A percentile compares a stretch with the other conserved stretches of the same genome.
These are phyloP conservation scores for Macroglossus sobrinus DNA, from an alignment of 2,113 vertebrate genomes.

Conservation along the genomic window DNA sequence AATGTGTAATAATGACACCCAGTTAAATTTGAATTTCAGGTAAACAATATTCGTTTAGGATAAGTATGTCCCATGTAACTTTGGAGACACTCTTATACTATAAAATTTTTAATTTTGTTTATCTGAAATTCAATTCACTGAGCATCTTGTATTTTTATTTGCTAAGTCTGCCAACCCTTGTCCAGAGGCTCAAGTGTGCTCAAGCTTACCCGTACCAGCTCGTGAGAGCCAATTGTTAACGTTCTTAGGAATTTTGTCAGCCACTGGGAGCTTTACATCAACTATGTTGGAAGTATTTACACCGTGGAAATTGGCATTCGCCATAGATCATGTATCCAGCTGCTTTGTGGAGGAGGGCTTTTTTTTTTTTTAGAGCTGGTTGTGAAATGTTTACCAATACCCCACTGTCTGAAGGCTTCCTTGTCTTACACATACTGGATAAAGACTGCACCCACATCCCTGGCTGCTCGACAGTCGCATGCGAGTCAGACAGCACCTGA, in stretches of 20 bases:
- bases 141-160: not conserved
- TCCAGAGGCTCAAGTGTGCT: not conserved
- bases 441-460: not conserved
- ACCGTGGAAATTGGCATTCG: not conserved
- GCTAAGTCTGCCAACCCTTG: not conserved
- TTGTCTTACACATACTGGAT: not conserved
- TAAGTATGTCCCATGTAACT: not conserved
- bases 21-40: not conserved
- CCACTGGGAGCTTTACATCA: not conserved
- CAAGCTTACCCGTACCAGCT: not conserved
- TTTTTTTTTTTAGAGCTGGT: not conserved
- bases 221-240: not conserved
- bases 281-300: not conserved
- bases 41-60: not conserved
- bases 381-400: not conserved
- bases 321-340: not conserved
- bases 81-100: not conserved
- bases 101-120: not conserved
- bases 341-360: too few relatives aligned
- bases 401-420: not conserved
- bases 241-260: not conserved
- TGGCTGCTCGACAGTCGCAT: not conserved
- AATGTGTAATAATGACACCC: not conserved
- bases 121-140: not conserved
- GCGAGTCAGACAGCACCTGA: not conserved